Evolutionary conservation across 2,797 vertebrate species (phyloP), one percentile per base, ranked within the genome.

Genomic region (Gallinago stenura): DNA sequence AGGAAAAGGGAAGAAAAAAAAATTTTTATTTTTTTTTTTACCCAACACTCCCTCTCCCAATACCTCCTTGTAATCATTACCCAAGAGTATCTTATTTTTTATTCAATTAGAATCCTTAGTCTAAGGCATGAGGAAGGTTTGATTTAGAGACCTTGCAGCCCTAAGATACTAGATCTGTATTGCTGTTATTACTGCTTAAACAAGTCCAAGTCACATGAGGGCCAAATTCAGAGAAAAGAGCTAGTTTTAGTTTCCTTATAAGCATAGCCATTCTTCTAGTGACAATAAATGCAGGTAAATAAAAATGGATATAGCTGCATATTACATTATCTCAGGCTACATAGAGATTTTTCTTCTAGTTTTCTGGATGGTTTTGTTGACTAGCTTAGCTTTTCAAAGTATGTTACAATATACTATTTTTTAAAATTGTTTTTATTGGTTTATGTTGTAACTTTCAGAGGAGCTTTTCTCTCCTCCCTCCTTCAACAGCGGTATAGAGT

Each of bases 401-500:
- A 76, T 12, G 15, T 57, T 57, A 15, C 10, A 30, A 43, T 48
- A 56, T 9, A 15, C 10, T n/a, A 0, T 8, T 53, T 56, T 50
- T n/a, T 3, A 0, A 1, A 16, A 6, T 6, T 20, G 4, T 26
- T 76, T 76, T 69, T 18, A 39, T 43, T 51, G 10, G 2, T 76
- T 90, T 48, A 26, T 57, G 16, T 56, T 35, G 5, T 77, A 57
- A 31, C 18, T 75, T 31, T 68, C 58, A 76, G 30, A 75, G 33
- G 15, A 65, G 6, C 30, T 53, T 73, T 81, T 7, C 10, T 33
- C 18, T 80, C 21, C 26, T 2, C 6, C 11, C 22, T 80, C 21
- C 45, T 66, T 86, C 33, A 57, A 12, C 4, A 73, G 25, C 17
- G 66, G 9, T 53, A 39, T 11, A 54, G 48, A 57, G 21, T 51